Evolutionary conservation across 1,140 invertebrate genomes (phyloP), one percentile per base, ranked within the genome.

Genomic region (Mylabris phalerata): DNA sequence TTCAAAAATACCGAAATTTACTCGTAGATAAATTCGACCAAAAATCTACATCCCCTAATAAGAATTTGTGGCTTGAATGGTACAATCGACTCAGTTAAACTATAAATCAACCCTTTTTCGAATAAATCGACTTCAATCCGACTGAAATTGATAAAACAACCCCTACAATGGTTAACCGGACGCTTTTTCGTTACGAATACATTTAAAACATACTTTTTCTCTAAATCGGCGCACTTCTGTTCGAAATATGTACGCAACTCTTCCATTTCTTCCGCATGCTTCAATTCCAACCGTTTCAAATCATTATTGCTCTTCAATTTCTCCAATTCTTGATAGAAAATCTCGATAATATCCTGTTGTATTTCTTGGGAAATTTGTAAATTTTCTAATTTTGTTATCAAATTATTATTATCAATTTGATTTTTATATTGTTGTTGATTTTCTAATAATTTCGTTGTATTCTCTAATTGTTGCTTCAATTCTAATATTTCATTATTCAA

Each of bases 211-310:
- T 72, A 88, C 78, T 88, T 84, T 66, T 87, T 86, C 70, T 88
- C 85, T 72, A 90, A 79, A 62, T 89, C 84, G 0, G 82, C 77
- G 67, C 86, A 89, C 69, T 88, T 88, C 67, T 85, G 78, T 60
- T 89, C 87, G 67, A 89, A 90, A 65, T 89, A 90, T 1, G 80
- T 86, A 45, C 87, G 77, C 19, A 90, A 65, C 61, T 89, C 85
- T 68, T 89, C 86, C 81, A 89, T 84, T 69, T 90, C 85, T 52
- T 83, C 83, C 10, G 81, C 74, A 70, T 89, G 86, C 60, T 82
- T 83, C 7, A 67, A 67, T 52, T 84, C 80, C 7, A 87, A 67
- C 51, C 73, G 67, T 59, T 76, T 77, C 9, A 84, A 55, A 39
- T 77, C 75, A 4, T 78, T 74, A 3, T 84, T 67, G 32, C 79